phyloP scores from a whole-genome alignment of 2,797 vertebrate species.

The Caiman crocodilus region DNA sequence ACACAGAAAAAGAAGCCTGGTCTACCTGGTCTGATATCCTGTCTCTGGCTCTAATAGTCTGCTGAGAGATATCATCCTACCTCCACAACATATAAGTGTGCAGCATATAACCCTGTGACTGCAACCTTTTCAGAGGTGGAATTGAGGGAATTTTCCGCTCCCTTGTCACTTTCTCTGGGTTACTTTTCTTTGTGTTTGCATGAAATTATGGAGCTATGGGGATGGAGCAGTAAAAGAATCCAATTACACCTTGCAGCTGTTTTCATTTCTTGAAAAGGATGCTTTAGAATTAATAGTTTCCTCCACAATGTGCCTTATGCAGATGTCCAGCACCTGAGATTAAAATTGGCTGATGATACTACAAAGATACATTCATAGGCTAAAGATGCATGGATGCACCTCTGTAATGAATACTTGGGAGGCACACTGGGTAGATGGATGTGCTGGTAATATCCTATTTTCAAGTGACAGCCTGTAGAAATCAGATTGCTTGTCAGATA shows the following conservation, averaged over 20 bases:
- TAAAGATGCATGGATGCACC: not conserved
- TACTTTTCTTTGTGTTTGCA: not conserved
- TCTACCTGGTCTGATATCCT: not conserved
- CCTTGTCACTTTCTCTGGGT: not conserved
- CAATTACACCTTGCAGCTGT: not conserved
- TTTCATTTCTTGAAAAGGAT: not conserved
- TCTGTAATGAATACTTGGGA: not conserved
- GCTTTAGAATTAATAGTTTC: fast-evolving
- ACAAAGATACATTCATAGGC: not conserved
- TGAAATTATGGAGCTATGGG: not conserved
- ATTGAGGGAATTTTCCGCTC: not conserved
- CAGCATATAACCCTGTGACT: not conserved
- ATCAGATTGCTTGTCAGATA: slow-evolving; percentile 26
- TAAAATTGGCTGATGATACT: not conserved
- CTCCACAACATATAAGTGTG: not conserved
- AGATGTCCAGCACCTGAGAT: fast-evolving
- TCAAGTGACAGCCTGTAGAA: slow-evolving; percentile 28
- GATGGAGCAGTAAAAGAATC: not conserved
- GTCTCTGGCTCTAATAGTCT: not conserved
- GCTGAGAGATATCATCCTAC: not conserved
- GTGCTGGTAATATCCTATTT: not conserved
- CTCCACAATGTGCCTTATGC: not conserved
- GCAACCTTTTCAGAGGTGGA: not conserved
- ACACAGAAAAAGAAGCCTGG: not conserved
- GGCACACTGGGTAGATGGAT: not conserved